phyloP scores from a whole-genome alignment of 2,113 vertebrate species.

The Myiagra hebetior region DNA sequence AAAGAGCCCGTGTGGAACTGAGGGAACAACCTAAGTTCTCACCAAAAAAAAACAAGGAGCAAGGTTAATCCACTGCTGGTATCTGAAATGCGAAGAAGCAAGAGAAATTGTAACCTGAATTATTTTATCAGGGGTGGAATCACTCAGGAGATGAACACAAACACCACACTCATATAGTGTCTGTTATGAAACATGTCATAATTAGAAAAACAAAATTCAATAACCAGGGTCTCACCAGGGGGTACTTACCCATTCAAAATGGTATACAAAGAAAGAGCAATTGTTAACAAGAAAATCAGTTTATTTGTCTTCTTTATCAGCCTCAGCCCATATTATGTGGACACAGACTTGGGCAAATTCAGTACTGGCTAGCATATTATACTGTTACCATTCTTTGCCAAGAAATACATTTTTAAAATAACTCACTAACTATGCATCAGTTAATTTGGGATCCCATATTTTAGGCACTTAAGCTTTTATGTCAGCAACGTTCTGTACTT shows the following conservation, averaged over 20 bases:
- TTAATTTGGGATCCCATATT: neutral
- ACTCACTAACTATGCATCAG: neutral
- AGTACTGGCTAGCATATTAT: neutral
- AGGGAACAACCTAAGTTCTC: neutral
- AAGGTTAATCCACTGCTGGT: neutral
- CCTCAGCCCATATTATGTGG: neutral
- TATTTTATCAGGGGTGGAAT: neutral
- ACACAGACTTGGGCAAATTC: neutral
- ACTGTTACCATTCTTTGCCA: neutral
- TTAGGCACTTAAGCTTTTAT: neutral
- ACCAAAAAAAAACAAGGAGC: neutral
- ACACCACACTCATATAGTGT: neutral
- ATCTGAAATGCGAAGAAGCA: neutral
- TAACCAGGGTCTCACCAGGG: neutral
- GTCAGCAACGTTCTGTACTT: neutral
- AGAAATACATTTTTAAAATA: neutral
- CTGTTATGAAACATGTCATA: neutral
- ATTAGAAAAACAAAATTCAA: neutral
- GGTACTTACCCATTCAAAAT: neutral
- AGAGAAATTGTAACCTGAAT: neutral
- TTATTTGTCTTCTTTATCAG: neutral
- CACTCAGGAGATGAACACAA: neutral
- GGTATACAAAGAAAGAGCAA: neutral
- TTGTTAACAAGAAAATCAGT: neutral
- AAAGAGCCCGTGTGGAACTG: neutral